A percentile compares a stretch with the other conserved stretches of the same genome.
phyloP scores from a whole-genome alignment of 2,113 vertebrate genomes.

The Phasianus colchicus region DNA sequence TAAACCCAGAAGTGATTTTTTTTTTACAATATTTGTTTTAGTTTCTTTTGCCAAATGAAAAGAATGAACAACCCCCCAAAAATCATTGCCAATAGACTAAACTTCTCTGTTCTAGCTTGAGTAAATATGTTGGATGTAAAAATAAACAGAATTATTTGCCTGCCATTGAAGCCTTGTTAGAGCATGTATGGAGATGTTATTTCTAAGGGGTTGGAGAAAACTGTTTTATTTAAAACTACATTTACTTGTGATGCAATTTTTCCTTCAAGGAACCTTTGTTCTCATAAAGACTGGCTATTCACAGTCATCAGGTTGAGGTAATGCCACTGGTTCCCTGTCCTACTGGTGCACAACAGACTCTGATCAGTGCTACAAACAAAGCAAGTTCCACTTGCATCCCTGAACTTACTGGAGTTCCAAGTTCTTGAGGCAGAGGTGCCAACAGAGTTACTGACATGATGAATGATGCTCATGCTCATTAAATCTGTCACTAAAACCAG shows the following conservation, averaged over 20 bases:
- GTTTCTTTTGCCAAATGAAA: conserved; percentile 43
- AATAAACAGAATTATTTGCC: conserved; percentile 30
- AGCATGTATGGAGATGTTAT: neutral
- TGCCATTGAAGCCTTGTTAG: conserved; percentile 2
- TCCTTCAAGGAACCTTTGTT: neutral
- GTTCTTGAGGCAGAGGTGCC: neutral
- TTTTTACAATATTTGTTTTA: conserved; percentile 17
- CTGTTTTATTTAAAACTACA: neutral
- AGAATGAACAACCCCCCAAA: neutral
- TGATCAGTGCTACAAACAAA: neutral
- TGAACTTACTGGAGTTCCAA: conserved; percentile 10
- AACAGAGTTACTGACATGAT: neutral
- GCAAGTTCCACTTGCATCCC: neutral
- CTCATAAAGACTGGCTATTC: neutral
- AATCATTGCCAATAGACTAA: conserved; percentile 19
- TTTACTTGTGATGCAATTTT: neutral
- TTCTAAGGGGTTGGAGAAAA: neutral
- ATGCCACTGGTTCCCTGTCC: neutral
- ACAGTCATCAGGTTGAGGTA: neutral
- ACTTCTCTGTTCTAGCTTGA: conserved; percentile 19
- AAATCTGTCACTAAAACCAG: conserved; percentile 23
- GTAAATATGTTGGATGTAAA: conserved; percentile 43
- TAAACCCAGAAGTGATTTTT: neutral
- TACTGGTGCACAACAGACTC: neutral
- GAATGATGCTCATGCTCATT: neutral